These are phyloP conservation scores for Dryadula phaetusa DNA, from an alignment of 2,888 invertebrate genomes.

Conservation along the genomic window DNA sequence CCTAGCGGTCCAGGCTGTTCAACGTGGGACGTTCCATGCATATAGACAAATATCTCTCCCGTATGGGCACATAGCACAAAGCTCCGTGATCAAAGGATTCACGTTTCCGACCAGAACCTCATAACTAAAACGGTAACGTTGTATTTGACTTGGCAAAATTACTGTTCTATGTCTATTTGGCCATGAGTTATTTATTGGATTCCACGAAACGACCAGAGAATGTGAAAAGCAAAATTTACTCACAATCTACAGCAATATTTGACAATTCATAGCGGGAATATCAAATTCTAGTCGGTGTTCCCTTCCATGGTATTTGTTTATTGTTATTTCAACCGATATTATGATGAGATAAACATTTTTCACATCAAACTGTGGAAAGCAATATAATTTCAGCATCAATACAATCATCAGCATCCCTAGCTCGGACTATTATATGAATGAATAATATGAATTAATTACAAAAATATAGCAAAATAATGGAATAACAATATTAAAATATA, in stretches of 20 bases:
- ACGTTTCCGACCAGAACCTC: slow-evolving; percentile 35
- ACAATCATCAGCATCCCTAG: no score
- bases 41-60: slow-evolving; percentile 34
- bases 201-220: slow-evolving; percentile 14
- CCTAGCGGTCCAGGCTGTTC: slow-evolving; percentile 22
- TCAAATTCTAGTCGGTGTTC: not conserved
- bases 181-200: slow-evolving; percentile 25
- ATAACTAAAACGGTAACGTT: slow-evolving; percentile 30
- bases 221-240: slow-evolving; percentile 23
- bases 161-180: slow-evolving; percentile 26
- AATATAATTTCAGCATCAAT: no score
- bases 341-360: no score
- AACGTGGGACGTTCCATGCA: slow-evolving; percentile 22
- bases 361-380: no score
- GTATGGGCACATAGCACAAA: slow-evolving; percentile 27
- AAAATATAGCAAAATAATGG: not conserved
- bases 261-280: slow-evolving; percentile 3
- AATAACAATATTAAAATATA: slow-evolving; percentile 8
- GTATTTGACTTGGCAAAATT: slow-evolving; percentile 30
- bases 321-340: not conserved
- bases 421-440: no score
- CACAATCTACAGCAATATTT: slow-evolving; percentile 14
- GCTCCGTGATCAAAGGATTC: slow-evolving; percentile 40
- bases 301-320: not conserved
- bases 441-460: no score